Conservation (phyloP, 2,888 invertebrate genomes). For the Sthenelais limicola region DNA sequence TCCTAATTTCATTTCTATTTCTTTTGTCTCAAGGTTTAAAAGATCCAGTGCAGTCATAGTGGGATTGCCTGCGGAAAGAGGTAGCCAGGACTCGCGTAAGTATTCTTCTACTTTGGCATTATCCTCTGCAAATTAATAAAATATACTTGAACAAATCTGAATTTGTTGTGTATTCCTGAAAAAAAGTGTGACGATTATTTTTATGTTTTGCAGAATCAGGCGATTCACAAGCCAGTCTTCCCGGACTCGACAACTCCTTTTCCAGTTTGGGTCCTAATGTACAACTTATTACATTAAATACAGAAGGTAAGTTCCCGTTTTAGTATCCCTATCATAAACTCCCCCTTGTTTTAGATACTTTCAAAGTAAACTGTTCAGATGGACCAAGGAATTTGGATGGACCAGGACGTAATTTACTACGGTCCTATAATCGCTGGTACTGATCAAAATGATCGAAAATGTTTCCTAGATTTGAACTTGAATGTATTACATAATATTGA, state of each 20-base stretch:
- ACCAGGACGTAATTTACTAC: no score
- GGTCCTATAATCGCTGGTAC: no score
- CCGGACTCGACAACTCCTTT: constrained; percentile 23
- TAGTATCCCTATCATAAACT: neutral
- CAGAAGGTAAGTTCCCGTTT: constrained; percentile 62
- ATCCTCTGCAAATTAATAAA: no score
- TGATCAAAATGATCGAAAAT: no score
- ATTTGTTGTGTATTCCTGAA: neutral
- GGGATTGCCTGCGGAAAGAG: constrained; percentile 61
- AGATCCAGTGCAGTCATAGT: constrained; percentile 65
- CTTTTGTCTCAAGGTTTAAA: no score
- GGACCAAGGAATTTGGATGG: no score
- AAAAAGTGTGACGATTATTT: neutral
- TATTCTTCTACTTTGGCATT: neutral
- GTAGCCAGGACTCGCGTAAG: neutral
- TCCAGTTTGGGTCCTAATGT: constrained; percentile 62
- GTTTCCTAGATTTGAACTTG: no score
- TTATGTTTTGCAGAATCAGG: constrained; percentile 8
- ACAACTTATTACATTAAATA: constrained; percentile 71
- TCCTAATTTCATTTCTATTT: no score
- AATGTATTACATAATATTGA: no score
- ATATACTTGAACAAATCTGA: no score
- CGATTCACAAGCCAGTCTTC: constrained; percentile 17
- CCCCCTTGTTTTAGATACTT: no score
- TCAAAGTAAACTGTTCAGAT: no score